Base-by-base conservation (phyloP, 2,113 vertebrate genomes). In the Microtus oregoni region DNA sequence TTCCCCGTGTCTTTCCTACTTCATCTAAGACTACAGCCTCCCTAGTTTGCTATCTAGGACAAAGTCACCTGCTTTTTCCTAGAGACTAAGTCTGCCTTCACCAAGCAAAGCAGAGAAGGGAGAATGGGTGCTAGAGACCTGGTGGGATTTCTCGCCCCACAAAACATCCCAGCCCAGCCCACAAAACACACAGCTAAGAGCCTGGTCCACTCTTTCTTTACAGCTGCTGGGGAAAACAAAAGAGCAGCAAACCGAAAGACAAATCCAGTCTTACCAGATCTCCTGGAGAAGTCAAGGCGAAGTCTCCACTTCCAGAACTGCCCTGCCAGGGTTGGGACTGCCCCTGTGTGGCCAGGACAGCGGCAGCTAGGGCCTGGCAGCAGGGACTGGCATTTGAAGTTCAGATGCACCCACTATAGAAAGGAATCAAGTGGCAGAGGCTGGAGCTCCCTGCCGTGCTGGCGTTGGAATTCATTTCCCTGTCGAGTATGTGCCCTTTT, bases 221-320 rank as follows among this genome's bases (percentile, higher is more conserved):
- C 38, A 8, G 32, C 79, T 85, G 19, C 22, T 92, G 93, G 89
- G n/a, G 52, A 94, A 93, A 93, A 86, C 65, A 96, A 90, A 90
- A 94, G 87, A 93, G 85, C 83, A 95, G 95, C 79, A 95, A 90
- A 87, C 28, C 41, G 44, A 92, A 85, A 28, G n/a, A 67, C 83
- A 91, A 91, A 96, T 52, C 61, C 72, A 92, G 91, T 50, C 94
- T 86, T 81, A 81, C 70, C 63, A 90, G 91, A 95, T 86, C 79
- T 95, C 12, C 7, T 87, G 94, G 65, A 65, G 65, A 90, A 91
- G 93, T 82, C 65, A 61, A 22, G 86, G n/a, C 93, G 94, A 83
- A 90, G 94, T 76, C 47, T 3, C 28, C 30, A 91, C 30, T n/a
- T 38, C 32, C 28, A 68, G 32, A 91, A 78, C 44, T 44, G 26